Evolutionary conservation across 92 coral and sea anemone species (phyloP), one percentile per base, ranked within the genome.

Genomic region (Micromussa lordhowensis): DNA sequence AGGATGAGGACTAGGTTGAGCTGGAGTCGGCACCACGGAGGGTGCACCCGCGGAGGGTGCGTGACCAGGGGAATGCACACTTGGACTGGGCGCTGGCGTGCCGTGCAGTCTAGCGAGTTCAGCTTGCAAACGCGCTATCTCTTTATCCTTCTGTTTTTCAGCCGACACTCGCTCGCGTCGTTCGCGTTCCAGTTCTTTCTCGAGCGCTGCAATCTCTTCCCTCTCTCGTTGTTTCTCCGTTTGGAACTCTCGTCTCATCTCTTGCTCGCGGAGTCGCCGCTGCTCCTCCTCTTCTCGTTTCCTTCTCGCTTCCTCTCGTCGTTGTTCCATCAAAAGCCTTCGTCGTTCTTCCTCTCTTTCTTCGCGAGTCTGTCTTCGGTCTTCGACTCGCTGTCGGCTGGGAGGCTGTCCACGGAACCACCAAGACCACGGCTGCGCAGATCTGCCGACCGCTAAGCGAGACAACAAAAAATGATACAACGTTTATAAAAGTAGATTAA

Each of bases 281-380:
- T 87, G 77, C 55, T 85, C 83, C 79, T 94, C 82, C 57, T 87
- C 85, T 14, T 91, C 88, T 82, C 81, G 88, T 61, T 78, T 90
- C 75, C 66, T 90, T 57, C 82, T 84, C 34, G 79, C 84, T 85
- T 95, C 95, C n/a, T 90, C 96, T 80, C 89, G 85, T 34, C 88
- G 87, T 35, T 92, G 90, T 59, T 86, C 91, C 77, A 83, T 82
- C 32, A 80, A 85, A 3, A 77, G 88, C 69, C 96, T 80, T 55
- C 90, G 76, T 16, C 92, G 82, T 71, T 91, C 91, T 83, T 85
- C 86, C 64, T 95, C 98, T 90, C 96, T 88, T 28, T 89, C 94
- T 58, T 95, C 95, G 31, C 98, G 90, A 70, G 98, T 93, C 79
- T 86, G 94, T 36, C 91, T 91, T 70, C 95, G 88, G 80, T 95